Base-by-base conservation (phyloP, 2,113 vertebrate genomes). In the Dipodomys merriami region DNA sequence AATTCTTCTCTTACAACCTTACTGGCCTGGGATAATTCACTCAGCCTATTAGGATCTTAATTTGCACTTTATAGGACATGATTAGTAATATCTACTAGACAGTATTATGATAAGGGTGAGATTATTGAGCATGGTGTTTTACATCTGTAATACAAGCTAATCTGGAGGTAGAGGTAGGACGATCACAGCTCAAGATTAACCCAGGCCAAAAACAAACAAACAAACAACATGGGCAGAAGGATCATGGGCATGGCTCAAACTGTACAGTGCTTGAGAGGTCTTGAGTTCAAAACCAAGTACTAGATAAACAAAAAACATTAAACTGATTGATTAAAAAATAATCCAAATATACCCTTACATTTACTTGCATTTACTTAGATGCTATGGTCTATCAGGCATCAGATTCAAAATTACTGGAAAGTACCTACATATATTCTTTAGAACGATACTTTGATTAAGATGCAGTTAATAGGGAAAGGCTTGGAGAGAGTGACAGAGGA, bases 361-460 rank as follows among this genome's bases (percentile, higher is more conserved):
- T 83, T 49, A 33, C 35, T 64, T 95, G 76, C 46, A 93, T 74
- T 88, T 89, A 64, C 88, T 83, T 83, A 33, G 76, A 94, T 60
- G 12, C 81, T 46, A 25, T 81, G 44, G 77, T n/a, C 44, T 80
- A 74, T 53, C 73, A 90, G 71, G 71, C 85, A 78, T 85, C 39
- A 90, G 60, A 85, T 53, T 91, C 16, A 11, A 65, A 25, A 86
- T 92, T 69, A 81, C 9, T 82, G 67, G 57, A 64, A n/a, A 46
- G 13, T 82, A 3, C 18, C 39, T 23, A 22, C 64, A 74, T n/a
- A 25, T 79, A 92, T 80, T 74, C 73, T 83, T 27, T 33, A 44
- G 62, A 79, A 77, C 18, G n/a, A 71, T n/a, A 25, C 44, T 72
- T 15, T 77, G 33, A 72, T 15, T 71, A 49, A 81, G 39, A 39